Percentiles rank a stretch among this genome's conserved stretches.
phyloP scores from a whole-genome alignment of 2,888 invertebrate species.

The Corbicula japonica region DNA sequence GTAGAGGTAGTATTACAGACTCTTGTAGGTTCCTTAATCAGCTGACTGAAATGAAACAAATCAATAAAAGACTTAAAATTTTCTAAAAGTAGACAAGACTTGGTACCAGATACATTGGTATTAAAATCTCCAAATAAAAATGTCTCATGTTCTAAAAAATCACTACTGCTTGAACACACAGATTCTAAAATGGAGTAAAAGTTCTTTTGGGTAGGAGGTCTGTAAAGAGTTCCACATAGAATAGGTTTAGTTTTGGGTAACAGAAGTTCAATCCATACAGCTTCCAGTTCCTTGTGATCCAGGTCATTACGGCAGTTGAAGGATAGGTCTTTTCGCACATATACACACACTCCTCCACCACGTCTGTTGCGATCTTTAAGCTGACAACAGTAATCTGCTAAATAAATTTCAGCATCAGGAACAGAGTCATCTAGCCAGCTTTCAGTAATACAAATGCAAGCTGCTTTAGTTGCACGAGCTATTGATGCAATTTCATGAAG shows the following conservation, averaged over 20 bases:
- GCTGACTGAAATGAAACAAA: constrained; percentile 8
- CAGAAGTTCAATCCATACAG: no score
- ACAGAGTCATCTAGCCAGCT: background rate
- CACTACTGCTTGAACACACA: background rate
- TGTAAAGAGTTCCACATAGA: background rate
- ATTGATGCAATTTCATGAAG: background rate
- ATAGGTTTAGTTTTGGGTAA: no score
- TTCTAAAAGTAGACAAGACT: background rate
- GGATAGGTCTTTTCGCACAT: no score
- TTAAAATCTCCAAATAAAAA: background rate
- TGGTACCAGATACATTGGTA: no score
- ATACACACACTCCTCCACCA: background rate
- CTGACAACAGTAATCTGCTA: no score
- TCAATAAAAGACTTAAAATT: background rate
- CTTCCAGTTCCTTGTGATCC: no score
- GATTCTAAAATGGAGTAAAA: constrained; percentile 4
- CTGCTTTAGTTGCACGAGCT: background rate
- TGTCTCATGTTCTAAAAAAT: background rate
- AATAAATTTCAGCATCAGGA: background rate
- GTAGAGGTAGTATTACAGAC: background rate
- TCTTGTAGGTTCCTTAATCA: background rate
- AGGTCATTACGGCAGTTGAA: no score
- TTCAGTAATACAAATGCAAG: background rate
- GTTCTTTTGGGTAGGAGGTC: background rate
- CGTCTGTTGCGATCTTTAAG: background rate